phyloP scores from a whole-genome alignment of 2,888 invertebrate species.

The Epiblema foenella region DNA sequence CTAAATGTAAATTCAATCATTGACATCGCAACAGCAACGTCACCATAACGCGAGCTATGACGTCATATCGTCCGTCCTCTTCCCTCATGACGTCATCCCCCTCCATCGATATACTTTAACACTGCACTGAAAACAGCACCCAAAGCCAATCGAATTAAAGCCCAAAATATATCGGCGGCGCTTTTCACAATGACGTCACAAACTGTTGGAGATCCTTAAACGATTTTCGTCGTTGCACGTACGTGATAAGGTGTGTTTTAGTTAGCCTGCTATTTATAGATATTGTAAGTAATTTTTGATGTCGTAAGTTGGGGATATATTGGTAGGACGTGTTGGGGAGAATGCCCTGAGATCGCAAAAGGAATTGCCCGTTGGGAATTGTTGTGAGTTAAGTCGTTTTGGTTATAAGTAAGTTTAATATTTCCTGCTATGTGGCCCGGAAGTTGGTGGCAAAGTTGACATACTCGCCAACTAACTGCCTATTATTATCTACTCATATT shows the following conservation, averaged over 20 bases:
- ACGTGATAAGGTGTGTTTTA: conserved; percentile 43
- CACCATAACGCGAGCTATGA: conserved; percentile 22
- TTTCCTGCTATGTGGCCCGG: neutral
- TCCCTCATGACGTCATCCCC: conserved; percentile 32
- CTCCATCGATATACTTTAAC: conserved; percentile 26
- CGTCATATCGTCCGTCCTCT: conserved; percentile 19
- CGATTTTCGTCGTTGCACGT: conserved; percentile 39
- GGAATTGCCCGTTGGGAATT: neutral
- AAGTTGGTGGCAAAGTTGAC: conserved; percentile 3
- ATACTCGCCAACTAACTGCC: neutral
- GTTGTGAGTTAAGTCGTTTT: neutral
- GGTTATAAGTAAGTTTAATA: neutral
- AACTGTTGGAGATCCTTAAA: conserved; percentile 35
- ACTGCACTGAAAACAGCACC: conserved; percentile 20
- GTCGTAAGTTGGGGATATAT: conserved; percentile 25
- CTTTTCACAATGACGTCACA: conserved; percentile 39
- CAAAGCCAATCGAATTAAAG: conserved; percentile 1
- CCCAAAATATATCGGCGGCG: neutral
- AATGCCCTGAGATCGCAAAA: neutral
- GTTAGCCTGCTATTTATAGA: conserved; percentile 51
- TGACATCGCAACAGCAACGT: conserved; percentile 15
- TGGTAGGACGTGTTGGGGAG: conserved; percentile 3
- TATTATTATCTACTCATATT: neutral
- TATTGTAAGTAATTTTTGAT: conserved; percentile 14
- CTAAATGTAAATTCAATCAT: neutral